Evolutionary conservation across 2,113 vertebrate species (phyloP), one percentile per base, ranked within the genome.

Genomic region (Ornithorhynchus anatinus): DNA sequence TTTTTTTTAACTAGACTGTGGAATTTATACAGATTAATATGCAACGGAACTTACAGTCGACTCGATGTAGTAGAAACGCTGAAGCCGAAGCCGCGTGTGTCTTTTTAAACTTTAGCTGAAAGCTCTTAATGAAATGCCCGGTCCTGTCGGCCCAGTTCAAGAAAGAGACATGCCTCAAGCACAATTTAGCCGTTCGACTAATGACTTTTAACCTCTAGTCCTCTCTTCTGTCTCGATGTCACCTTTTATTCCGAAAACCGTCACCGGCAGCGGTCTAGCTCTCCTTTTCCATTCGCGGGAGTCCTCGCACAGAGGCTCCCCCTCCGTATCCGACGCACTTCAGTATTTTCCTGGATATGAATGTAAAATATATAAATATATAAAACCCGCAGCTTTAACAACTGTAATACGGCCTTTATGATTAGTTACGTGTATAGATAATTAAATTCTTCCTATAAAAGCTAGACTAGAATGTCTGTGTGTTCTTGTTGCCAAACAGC

Each of bases 391-490:
- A 93, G 94, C 94, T 96, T 95, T 95, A 95, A 95, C 93, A 92
- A 95, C 90, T 96, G 94, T 95, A 95, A 94, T 94, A 92, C 90
- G 86, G 87, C 90, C 92, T 94, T 95, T 94, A 92, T 93, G 87
- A 86, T 84, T 93, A 95, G 94, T 89, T 87, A 92, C 88, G 19
- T 95, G 92, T 96, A 92, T 96, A 95, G 94, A 94, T 89, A 89
- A 95, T 96, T 96, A 96, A 96, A 95, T 90, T 91, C 93, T 95
- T 94, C 80, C 69, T 96, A 93, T 86, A 92, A 95, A 95, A 93
- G 88, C 87, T 88, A 92, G 88, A 89, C 19, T 70, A 86, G 58
- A 82, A 83, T 75, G 93, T 93, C 88, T 92, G 85, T 94, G 90
- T 94, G 86, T 94, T 92, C 81, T 91, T 83, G 81, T 75, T 90